These are phyloP conservation scores for Gari tellinella DNA, from an alignment of 2,888 invertebrate species.

Conservation along the genomic window DNA sequence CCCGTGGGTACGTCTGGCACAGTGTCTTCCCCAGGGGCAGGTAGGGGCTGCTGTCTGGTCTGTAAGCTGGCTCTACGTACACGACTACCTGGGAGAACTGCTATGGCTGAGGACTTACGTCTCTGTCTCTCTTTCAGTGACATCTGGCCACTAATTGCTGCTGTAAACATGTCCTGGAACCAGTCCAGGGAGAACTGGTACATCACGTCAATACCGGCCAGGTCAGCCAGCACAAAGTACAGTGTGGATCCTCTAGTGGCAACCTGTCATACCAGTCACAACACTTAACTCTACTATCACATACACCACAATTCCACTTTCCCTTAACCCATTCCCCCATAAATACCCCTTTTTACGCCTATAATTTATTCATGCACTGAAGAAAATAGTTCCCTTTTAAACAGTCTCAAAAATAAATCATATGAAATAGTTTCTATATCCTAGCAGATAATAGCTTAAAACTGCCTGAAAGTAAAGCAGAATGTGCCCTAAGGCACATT, in stretches of 20 bases:
- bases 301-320: no score
- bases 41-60: conserved; percentile 23
- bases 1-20: no score
- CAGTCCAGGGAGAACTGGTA: conserved; percentile 84
- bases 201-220: conserved; percentile 83
- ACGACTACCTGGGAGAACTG: conserved; percentile 48
- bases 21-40: conserved; percentile 13
- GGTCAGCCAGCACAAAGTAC: conserved; percentile 83
- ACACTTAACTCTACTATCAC: no score
- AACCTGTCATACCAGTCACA: conserved; percentile 70
- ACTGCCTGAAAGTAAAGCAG: no score
- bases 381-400: no score
- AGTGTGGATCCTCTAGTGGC: conserved; percentile 83
- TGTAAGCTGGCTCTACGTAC: conserved; percentile 60
- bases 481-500: no score
- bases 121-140: conserved; percentile 43
- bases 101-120: conserved; percentile 23
- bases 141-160: conserved; percentile 75
- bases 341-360: no score
- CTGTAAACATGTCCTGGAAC: conserved; percentile 83
- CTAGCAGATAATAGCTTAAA: no score
- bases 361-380: no score
- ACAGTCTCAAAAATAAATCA: no score
- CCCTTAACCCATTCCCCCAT: no score
- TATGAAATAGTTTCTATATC: no score